Conservation (phyloP, 2,113 vertebrate species). For the Accipiter virgatus region DNA sequence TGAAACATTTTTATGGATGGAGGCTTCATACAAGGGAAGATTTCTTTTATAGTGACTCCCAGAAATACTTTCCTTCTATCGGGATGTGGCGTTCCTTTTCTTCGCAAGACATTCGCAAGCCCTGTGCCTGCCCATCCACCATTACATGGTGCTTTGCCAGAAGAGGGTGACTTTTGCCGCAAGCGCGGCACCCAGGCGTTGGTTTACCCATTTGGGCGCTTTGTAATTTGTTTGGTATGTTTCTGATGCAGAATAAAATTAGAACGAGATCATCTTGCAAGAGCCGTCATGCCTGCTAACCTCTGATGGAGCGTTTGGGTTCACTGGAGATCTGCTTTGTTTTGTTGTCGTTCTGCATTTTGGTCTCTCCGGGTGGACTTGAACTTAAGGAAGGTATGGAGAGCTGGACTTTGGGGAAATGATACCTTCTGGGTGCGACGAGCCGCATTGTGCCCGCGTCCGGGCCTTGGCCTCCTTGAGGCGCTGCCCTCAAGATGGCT, state of each 20-base stretch:
- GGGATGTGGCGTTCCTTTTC: neutral
- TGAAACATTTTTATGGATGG: neutral
- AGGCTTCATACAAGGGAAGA: neutral
- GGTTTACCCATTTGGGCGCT: neutral
- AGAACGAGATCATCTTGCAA: neutral
- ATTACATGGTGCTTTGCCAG: neutral
- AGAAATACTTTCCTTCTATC: neutral
- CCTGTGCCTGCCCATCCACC: neutral
- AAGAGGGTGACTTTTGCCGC: neutral
- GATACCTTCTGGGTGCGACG: accelerated
- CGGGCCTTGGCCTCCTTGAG: neutral
- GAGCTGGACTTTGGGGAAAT: accelerated
- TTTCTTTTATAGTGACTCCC: neutral
- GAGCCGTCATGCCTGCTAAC: neutral
- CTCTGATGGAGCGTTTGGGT: neutral
- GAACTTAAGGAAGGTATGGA: accelerated
- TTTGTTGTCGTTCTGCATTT: neutral
- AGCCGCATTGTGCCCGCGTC: accelerated
- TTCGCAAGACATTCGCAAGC: accelerated
- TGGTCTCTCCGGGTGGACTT: accelerated
- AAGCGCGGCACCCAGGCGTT: accelerated
- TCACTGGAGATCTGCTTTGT: accelerated
- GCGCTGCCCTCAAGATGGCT: accelerated
- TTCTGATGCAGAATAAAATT: neutral
- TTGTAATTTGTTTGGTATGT: neutral